Evolutionary conservation across 2,113 vertebrate species (phyloP).

Genomic region (Malurus melanocephalus): DNA sequence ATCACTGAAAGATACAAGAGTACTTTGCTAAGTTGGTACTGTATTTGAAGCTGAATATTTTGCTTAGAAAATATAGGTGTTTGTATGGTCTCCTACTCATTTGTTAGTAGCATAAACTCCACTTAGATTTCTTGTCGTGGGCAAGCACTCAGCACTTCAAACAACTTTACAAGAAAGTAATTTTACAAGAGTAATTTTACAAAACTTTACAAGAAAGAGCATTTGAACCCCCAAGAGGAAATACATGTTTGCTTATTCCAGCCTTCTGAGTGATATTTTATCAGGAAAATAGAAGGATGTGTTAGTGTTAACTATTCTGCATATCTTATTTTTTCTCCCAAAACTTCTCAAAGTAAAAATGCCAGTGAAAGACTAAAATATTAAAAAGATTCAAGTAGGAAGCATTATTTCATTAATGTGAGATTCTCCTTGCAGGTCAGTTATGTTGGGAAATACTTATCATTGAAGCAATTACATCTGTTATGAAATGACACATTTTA

Average conservation of each 20-base stretch:
- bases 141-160: not conserved
- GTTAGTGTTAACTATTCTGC: not conserved
- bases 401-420: not conserved
- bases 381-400: not conserved
- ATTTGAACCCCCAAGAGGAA: not conserved
- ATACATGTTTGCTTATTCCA: not conserved
- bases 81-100: not conserved
- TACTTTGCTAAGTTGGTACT: not conserved
- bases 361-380: not conserved
- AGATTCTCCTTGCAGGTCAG: not conserved
- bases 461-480: not conserved
- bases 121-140: not conserved
- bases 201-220: not conserved
- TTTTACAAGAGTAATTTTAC: too few species aligned
- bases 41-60: not conserved
- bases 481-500: not conserved
- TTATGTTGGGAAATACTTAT: not conserved
- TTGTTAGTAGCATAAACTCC: not conserved
- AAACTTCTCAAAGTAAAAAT: not conserved
- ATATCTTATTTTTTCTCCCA: not conserved
- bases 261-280: not conserved
- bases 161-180: not conserved
- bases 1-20: not conserved
- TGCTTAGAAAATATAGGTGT: not conserved
- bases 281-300: not conserved